Percentiles rank a stretch among this genome's conserved stretches.
Conservation (phyloP, 2,797 vertebrate species). For the Gorsachius magnificus region DNA sequence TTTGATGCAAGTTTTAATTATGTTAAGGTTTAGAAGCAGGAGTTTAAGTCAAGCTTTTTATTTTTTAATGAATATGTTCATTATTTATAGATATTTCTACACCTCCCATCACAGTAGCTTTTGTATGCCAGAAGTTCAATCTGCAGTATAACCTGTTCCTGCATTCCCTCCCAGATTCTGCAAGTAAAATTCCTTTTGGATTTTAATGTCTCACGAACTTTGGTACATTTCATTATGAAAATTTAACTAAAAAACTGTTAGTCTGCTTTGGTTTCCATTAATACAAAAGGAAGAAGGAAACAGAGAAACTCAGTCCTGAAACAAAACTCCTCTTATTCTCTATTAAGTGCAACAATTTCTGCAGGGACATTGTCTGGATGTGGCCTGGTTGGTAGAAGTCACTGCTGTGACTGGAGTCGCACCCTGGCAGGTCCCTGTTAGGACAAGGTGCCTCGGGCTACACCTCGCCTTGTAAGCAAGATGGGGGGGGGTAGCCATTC, state of each 20-base stretch:
- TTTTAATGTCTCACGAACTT: not conserved
- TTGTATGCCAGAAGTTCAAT: not conserved
- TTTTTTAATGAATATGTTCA: not conserved
- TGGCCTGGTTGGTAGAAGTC: no score
- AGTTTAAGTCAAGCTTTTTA: not conserved
- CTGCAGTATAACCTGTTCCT: not conserved
- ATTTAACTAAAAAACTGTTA: not conserved
- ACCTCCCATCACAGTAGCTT: not conserved
- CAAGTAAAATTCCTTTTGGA: not conserved
- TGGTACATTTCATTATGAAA: not conserved
- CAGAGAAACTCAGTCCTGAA: not conserved
- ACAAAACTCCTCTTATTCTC: not conserved
- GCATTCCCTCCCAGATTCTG: not conserved
- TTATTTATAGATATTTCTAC: conserved; percentile 12
- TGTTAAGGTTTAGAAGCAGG: not conserved
- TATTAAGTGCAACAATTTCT: not conserved
- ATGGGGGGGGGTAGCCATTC: fast-evolving
- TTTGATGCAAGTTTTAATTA: not conserved
- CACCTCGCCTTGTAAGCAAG: not conserved
- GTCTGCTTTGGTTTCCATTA: not conserved
- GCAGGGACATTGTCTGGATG: not conserved
- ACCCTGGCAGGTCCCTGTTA: not conserved
- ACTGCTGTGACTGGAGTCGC: fast-evolving
- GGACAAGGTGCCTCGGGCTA: not conserved
- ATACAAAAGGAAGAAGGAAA: not conserved